Evolutionary conservation across 2,797 vertebrate species (phyloP).

Genomic region (Poecilia picta): DNA sequence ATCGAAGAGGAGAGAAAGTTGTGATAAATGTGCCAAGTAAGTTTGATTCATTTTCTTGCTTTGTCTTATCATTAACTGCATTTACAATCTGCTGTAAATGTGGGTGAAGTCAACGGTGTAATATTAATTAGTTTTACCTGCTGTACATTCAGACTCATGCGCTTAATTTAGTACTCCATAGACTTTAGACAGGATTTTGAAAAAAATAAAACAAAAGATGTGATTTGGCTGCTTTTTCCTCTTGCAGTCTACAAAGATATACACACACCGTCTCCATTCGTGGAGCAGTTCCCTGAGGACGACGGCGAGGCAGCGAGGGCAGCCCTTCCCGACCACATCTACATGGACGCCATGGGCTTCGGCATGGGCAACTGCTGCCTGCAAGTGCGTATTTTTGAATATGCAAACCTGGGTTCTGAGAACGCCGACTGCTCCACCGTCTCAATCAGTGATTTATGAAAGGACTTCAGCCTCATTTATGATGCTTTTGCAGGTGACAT

Average conservation of each 20-base stretch:
- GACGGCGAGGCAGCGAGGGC: slow-evolving; percentile 88
- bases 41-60: slow-evolving; percentile 55
- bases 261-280: slow-evolving; percentile 89
- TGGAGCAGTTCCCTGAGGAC: slow-evolving; percentile 89
- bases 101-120: neutral
- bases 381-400: slow-evolving; percentile 81
- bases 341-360: slow-evolving; percentile 99
- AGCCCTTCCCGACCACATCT: slow-evolving; percentile 91
- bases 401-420: slow-evolving; percentile 6
- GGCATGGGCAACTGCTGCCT: slow-evolving; percentile 99
- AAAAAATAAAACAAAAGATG: neutral
- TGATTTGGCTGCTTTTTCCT: neutral
- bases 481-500: slow-evolving; percentile 89
- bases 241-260: slow-evolving; percentile 93
- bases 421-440: slow-evolving; percentile 1
- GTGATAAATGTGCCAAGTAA: slow-evolving; percentile 96
- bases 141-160: neutral
- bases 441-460: slow-evolving; percentile 66
- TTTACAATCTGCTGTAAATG: neutral
- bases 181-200: neutral
- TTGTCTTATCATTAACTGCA: neutral
- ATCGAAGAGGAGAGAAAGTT: slow-evolving; percentile 95
- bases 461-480: slow-evolving; percentile 57
- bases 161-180: neutral
- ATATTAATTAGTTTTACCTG: neutral